Percentiles rank a stretch among this genome's conserved stretches.
phyloP scores from a whole-genome alignment of 1,140 invertebrate species.

The Drosophila suzukii region DNA sequence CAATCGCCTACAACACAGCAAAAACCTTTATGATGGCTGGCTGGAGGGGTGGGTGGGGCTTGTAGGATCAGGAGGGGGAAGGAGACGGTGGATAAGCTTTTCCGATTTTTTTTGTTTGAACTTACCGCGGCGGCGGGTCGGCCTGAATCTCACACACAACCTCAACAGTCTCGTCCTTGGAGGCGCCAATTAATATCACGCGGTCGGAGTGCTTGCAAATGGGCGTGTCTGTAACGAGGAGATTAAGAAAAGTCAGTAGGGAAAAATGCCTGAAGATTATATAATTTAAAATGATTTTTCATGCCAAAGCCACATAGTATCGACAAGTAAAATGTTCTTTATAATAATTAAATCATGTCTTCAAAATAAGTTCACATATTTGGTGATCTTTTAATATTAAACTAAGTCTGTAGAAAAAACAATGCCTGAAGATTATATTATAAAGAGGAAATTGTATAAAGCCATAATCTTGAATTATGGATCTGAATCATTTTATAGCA shows the following conservation, averaged over 20 bases:
- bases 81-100: neutral
- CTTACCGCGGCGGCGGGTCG: constrained; percentile 90
- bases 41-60: too few relatives aligned
- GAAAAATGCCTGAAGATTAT: neutral
- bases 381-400: too few relatives aligned
- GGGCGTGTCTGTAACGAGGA: constrained; percentile 89
- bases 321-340: too few relatives aligned
- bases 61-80: neutral
- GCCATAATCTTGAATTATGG: too few relatives aligned
- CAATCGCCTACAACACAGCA: constrained; percentile 72
- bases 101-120: constrained; percentile 30
- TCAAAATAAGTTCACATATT: too few relatives aligned
- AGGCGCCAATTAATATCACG: constrained; percentile 92
- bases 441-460: too few relatives aligned
- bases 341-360: too few relatives aligned
- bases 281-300: neutral
- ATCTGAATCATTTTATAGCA: too few relatives aligned
- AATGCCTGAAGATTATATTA: too few relatives aligned
- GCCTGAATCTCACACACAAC: constrained; percentile 94
- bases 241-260: constrained; percentile 2
- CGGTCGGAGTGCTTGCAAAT: constrained; percentile 90
- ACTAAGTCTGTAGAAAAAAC: too few relatives aligned
- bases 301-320: neutral
- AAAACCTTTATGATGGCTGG: constrained; percentile 20
- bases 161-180: constrained; percentile 91